Conservation (phyloP, 2,888 invertebrate genomes). For the Quadroppia sp. region DNA sequence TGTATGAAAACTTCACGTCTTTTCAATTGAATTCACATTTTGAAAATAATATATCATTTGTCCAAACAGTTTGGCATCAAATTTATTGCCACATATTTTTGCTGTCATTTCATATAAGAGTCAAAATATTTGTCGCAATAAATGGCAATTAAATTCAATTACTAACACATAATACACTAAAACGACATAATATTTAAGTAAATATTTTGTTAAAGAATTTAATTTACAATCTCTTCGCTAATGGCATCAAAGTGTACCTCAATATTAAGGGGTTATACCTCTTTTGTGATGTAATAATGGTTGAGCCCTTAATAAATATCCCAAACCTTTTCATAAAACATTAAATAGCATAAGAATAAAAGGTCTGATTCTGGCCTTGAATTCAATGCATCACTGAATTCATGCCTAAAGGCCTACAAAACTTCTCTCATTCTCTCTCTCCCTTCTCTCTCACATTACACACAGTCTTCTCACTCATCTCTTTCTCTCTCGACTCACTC, state of each 20-base stretch:
- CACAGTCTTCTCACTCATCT: neutral
- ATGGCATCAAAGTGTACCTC: neutral
- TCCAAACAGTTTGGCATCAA: neutral
- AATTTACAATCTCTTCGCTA: neutral
- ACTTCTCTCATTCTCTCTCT: constrained; percentile 5
- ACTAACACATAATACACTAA: no score
- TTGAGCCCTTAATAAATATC: neutral
- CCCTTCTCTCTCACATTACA: constrained; percentile 4
- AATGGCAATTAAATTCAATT: neutral
- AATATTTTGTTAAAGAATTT: neutral
- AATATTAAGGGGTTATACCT: neutral
- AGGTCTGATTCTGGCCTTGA: neutral
- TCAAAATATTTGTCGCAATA: neutral
- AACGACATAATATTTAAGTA: no score
- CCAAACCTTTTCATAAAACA: neutral
- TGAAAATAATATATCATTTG: no score
- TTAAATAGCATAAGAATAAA: neutral
- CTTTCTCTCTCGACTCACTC: neutral
- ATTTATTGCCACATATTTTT: neutral
- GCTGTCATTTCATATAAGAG: neutral
- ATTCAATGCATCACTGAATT: constrained; percentile 21
- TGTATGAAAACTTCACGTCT: neutral
- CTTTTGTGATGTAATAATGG: neutral
- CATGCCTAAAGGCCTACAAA: neutral
- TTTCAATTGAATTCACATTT: neutral